Percentiles rank a stretch among this genome's conserved stretches.
phyloP scores from a whole-genome alignment of 2,113 vertebrate genomes.

The Onychostruthus taczanowskii region DNA sequence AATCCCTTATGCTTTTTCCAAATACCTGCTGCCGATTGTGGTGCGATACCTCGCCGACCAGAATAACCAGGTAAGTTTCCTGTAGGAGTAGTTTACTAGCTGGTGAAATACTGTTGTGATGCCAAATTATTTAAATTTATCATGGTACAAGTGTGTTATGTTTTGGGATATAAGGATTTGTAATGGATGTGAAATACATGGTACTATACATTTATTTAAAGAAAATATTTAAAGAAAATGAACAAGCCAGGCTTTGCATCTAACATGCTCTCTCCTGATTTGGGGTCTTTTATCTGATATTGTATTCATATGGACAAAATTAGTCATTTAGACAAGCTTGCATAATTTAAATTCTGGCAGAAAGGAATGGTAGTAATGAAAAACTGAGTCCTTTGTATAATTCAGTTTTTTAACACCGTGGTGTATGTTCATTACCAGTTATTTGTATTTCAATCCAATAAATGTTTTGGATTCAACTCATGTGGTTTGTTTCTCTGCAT shows the following conservation, averaged over 20 bases:
- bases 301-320: not conserved
- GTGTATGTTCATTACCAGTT: not conserved
- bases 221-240: not conserved
- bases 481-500: not conserved
- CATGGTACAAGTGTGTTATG: not conserved
- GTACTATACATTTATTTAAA: not conserved
- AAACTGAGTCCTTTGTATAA: not conserved
- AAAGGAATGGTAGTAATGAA: not conserved
- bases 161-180: not conserved
- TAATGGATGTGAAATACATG: not conserved
- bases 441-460: rapidly evolving
- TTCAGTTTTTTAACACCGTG: not conserved
- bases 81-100: not conserved
- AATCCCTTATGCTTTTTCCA: constrained; percentile 86
- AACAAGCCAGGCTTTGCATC: no score
- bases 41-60: constrained; percentile 87
- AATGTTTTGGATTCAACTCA: not conserved
- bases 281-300: not conserved
- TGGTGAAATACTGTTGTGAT: not conserved
- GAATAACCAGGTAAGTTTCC: constrained; percentile 84
- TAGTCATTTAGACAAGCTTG: not conserved
- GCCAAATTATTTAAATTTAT: not conserved
- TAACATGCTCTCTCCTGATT: rapidly evolving
- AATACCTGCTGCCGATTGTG: constrained; percentile 87
- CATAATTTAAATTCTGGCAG: not conserved